These are phyloP conservation scores for Peromyscus aztecus DNA, from an alignment of 2,797 vertebrate species.

Conservation along the genomic window DNA sequence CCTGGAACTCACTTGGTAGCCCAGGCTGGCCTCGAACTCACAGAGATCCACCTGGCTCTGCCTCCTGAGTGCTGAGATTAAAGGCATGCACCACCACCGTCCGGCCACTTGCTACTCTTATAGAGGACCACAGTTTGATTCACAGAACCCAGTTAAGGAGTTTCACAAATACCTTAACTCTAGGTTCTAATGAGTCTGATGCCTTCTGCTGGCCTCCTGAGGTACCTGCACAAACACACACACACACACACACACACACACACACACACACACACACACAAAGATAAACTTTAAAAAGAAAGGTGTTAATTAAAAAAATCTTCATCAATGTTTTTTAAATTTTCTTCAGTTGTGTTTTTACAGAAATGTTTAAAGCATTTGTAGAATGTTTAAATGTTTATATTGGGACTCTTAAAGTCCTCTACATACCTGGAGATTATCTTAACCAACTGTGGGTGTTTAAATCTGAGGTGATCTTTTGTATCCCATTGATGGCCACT, in stretches of 20 bases:
- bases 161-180: neutral
- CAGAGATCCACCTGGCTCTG: too few species aligned
- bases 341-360: neutral
- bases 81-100: too few species aligned
- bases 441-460: neutral
- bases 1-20: too few species aligned
- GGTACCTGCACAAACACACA: neutral
- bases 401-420: neutral
- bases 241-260: neutral
- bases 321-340: neutral
- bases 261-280: neutral
- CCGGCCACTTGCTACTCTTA: neutral
- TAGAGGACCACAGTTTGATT: neutral
- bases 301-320: neutral
- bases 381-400: neutral
- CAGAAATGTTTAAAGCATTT: neutral
- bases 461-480: neutral
- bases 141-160: neutral
- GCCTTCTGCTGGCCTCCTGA: neutral
- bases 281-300: neutral
- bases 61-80: too few species aligned
- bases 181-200: neutral
- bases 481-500: neutral
- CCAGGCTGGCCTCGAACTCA: too few species aligned
- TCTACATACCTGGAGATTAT: neutral